A percentile compares a stretch with the other conserved stretches of the same genome.
These are phyloP conservation scores for Myotis lucifugus DNA, from an alignment of 2,113 vertebrate species.

Conservation along the genomic window DNA sequence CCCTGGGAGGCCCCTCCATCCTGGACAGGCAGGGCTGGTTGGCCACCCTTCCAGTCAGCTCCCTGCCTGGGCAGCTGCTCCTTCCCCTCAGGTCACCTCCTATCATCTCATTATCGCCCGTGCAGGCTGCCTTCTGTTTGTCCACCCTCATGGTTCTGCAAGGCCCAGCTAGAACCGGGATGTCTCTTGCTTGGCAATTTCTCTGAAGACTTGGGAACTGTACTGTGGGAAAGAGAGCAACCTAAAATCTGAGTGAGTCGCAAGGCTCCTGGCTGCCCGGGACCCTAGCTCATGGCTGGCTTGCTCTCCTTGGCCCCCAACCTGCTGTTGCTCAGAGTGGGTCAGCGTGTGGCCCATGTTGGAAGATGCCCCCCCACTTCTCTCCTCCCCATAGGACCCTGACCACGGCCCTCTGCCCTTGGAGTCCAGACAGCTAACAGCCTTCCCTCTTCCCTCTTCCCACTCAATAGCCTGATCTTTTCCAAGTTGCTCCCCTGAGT, in stretches of 20 bases:
- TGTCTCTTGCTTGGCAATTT: neutral
- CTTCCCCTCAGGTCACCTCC: neutral
- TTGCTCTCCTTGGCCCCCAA: neutral
- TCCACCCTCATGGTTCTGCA: neutral
- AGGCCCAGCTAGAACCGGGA: neutral
- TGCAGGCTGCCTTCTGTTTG: neutral
- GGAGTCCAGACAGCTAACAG: neutral
- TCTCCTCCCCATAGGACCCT: neutral
- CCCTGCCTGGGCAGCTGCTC: neutral
- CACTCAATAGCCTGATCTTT: neutral
- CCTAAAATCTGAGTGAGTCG: neutral
- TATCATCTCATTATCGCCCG: neutral
- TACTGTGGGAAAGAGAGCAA: neutral
- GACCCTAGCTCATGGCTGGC: neutral
- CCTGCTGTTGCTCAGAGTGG: neutral
- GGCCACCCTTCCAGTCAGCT: neutral
- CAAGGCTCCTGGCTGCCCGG: neutral
- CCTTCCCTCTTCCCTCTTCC: neutral
- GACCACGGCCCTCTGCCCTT: neutral
- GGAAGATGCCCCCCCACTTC: neutral
- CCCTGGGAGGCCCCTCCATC: neutral
- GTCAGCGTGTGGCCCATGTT: neutral
- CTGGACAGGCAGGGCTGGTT: neutral
- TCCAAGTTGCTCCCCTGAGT: neutral
- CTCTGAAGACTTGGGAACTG: neutral